Evolutionary conservation across 2,888 invertebrate species (phyloP).

Genomic region (Calliopum simillimum): DNA sequence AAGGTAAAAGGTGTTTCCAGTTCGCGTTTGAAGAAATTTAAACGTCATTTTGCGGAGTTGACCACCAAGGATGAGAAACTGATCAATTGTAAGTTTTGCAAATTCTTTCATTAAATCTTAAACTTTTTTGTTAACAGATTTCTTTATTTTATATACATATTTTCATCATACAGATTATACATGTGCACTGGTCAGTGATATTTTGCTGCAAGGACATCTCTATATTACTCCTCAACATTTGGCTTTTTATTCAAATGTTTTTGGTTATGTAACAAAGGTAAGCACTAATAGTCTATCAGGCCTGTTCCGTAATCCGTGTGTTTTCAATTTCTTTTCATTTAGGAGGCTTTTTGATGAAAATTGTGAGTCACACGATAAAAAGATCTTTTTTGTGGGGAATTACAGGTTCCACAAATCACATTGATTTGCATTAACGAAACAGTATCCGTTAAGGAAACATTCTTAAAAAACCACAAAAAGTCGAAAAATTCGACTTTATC

Average conservation of each 20-base stretch:
- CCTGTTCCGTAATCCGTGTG: too few relatives aligned
- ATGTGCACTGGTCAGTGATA: slow-evolving; percentile 92
- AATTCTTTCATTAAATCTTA: neutral
- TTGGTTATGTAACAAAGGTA: slow-evolving; percentile 94
- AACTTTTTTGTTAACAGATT: neutral
- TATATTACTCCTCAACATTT: slow-evolving; percentile 95
- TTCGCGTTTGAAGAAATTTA: slow-evolving; percentile 88
- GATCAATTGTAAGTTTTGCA: slow-evolving; percentile 80
- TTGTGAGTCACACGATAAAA: too few relatives aligned
- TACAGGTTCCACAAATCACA: too few relatives aligned
- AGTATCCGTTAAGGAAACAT: too few relatives aligned
- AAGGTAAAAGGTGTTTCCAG: slow-evolving; percentile 66
- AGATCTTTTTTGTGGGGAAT: too few relatives aligned
- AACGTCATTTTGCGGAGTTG: slow-evolving; percentile 86
- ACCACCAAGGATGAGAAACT: slow-evolving; percentile 87
- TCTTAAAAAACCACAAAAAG: too few relatives aligned
- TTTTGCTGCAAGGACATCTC: slow-evolving; percentile 91
- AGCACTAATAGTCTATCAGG: slow-evolving; percentile 51
- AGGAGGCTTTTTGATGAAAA: too few relatives aligned
- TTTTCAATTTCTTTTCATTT: too few relatives aligned
- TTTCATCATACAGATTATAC: slow-evolving; percentile 80
- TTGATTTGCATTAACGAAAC: too few relatives aligned
- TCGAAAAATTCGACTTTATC: too few relatives aligned
- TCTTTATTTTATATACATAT: slow-evolving; percentile 37
- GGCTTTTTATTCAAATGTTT: slow-evolving; percentile 96